A percentile compares a stretch with the other conserved stretches of the same genome.
Evolutionary conservation across 2,113 vertebrate species (phyloP).

Genomic region (Cairina moschata): DNA sequence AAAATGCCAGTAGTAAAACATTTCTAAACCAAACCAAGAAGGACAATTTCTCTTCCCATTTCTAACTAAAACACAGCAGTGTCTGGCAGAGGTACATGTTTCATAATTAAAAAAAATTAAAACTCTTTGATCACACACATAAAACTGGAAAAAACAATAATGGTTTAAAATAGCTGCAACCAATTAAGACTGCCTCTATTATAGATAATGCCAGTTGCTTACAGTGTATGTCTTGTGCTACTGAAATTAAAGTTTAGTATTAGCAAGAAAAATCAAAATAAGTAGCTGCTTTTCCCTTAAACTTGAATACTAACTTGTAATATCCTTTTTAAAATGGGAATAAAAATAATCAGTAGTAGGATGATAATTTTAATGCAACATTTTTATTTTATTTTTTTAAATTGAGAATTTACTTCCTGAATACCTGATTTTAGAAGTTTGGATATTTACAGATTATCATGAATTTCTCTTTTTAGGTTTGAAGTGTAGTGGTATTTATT

Average conservation of each 20-base stretch:
- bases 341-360: background rate
- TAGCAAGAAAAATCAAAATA: background rate
- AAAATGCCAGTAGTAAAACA: conserved; percentile 4
- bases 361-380: background rate
- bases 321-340: background rate
- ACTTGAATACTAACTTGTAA: background rate
- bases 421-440: background rate
- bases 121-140: background rate
- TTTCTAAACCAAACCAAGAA: background rate
- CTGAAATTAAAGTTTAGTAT: background rate
- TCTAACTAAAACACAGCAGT: background rate
- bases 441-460: background rate
- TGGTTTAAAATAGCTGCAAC: background rate
- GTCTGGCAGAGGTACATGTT: background rate
- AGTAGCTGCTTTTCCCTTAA: background rate
- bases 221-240: background rate
- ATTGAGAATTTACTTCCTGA: background rate
- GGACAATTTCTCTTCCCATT: background rate
- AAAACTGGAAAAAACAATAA: background rate
- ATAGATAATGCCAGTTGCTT: background rate
- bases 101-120: background rate
- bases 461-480: background rate
- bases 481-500: background rate
- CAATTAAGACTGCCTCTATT: background rate
- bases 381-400: background rate